Conservation (phyloP, 1,140 invertebrate species). For the Schlechtendalia chinensis region DNA sequence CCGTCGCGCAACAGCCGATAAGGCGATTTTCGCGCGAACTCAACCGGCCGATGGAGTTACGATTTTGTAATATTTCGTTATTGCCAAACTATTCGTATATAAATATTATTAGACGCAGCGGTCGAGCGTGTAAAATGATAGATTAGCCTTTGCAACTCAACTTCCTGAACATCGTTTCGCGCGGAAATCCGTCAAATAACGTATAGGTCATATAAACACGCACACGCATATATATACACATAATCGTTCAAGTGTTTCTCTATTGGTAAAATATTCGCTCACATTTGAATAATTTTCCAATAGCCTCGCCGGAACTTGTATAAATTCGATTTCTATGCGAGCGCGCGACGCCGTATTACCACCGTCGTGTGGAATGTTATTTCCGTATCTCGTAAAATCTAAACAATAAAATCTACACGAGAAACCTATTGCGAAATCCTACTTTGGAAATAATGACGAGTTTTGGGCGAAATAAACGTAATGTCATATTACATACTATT, state of each 20-base stretch:
- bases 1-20: no score
- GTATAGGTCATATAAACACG: background rate
- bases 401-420: conserved; percentile 10
- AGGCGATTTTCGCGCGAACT: no score
- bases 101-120: background rate
- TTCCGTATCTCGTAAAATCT: conserved; percentile 25
- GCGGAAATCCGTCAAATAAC: conserved; percentile 21
- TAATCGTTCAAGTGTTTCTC: conserved; percentile 12
- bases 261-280: background rate
- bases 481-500: background rate
- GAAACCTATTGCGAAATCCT: conserved; percentile 5
- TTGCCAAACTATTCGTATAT: background rate
- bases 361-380: background rate
- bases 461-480: background rate
- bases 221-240: background rate
- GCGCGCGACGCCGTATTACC: background rate
- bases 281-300: conserved; percentile 35
- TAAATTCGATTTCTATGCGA: conserved; percentile 33
- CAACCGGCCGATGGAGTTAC: background rate
- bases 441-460: conserved; percentile 7
- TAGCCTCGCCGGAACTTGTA: conserved; percentile 16
- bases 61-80: background rate
- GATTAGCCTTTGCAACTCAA: background rate
- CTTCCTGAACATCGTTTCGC: conserved; percentile 23
- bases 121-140: background rate